Conservation (phyloP, 1,140 invertebrate genomes). For the Galleria mellonella region DNA sequence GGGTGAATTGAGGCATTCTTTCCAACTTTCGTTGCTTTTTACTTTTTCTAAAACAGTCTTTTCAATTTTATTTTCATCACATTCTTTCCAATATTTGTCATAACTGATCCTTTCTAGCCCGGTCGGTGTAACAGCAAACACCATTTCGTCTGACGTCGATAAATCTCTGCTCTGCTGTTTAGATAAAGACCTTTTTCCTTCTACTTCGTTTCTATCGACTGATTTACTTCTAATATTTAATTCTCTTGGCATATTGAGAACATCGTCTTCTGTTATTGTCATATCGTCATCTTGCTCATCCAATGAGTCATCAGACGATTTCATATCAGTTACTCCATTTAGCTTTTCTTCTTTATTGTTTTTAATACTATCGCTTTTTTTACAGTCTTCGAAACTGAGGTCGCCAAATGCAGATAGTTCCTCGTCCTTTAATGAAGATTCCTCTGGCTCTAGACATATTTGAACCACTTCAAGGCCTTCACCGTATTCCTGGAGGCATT, state of each 20-base stretch:
- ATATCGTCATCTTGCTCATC: slow-evolving; percentile 68
- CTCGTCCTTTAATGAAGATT: slow-evolving; percentile 66
- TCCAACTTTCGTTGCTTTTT: slow-evolving; percentile 62
- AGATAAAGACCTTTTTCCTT: slow-evolving; percentile 34
- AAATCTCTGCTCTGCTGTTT: slow-evolving; percentile 70
- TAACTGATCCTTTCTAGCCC: slow-evolving; percentile 70
- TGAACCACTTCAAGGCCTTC: slow-evolving; percentile 76
- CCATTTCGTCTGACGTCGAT: slow-evolving; percentile 73
- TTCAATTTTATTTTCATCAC: slow-evolving; percentile 20
- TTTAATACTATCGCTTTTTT: slow-evolving; percentile 27
- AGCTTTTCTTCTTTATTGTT: slow-evolving; percentile 28
- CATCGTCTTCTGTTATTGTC: slow-evolving; percentile 71
- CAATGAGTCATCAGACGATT: slow-evolving; percentile 61
- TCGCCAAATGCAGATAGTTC: slow-evolving; percentile 65
- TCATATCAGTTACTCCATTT: slow-evolving; percentile 41
- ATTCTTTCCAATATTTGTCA: slow-evolving; percentile 67
- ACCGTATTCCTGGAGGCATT: slow-evolving; percentile 78
- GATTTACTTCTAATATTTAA: slow-evolving; percentile 53
- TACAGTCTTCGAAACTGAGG: slow-evolving; percentile 64
- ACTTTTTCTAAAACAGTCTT: slow-evolving; percentile 39
- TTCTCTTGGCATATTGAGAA: slow-evolving; percentile 47
- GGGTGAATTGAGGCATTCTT: slow-evolving; percentile 52
- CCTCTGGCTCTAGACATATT: slow-evolving; percentile 75
- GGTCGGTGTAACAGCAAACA: slow-evolving; percentile 69
- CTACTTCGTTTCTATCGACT: slow-evolving; percentile 42